These are phyloP conservation scores for Cranoglanis bouderius DNA, from an alignment of 2,113 vertebrate species.

Conservation along the genomic window DNA sequence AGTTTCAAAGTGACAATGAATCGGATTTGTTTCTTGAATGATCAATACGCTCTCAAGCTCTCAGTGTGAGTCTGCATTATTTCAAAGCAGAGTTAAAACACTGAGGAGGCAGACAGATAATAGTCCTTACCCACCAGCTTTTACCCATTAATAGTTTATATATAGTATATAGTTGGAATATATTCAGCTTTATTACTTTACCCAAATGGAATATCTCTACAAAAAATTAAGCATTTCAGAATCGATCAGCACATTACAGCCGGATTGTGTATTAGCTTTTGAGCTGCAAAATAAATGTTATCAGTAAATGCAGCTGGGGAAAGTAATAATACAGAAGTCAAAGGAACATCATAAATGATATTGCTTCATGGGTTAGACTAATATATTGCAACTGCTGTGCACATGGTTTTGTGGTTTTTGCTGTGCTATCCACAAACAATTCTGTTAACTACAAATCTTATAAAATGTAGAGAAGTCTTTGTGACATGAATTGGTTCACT, in stretches of 20 bases:
- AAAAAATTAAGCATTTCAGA: slow-evolving; percentile 27
- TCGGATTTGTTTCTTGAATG: slow-evolving; percentile 26
- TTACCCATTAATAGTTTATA: not conserved
- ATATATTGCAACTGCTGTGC: not conserved
- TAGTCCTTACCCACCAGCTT: slow-evolving; percentile 25
- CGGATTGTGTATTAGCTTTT: not conserved
- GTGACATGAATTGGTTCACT: slow-evolving; percentile 41
- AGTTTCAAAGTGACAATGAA: slow-evolving; percentile 10
- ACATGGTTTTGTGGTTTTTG: slow-evolving; percentile 29
- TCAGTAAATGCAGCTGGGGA: slow-evolving; percentile 4
- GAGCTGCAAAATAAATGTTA: slow-evolving; percentile 47
- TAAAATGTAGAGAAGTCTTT: slow-evolving; percentile 26
- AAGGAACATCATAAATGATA: slow-evolving; percentile 28
- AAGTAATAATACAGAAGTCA: slow-evolving; percentile 33
- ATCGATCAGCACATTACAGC: slow-evolving; percentile 11
- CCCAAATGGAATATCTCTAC: not conserved
- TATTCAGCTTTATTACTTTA: not conserved
- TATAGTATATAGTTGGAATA: too few relatives aligned
- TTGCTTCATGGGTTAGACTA: slow-evolving; percentile 22
- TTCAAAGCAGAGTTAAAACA: slow-evolving; percentile 49
- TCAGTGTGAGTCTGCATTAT: slow-evolving; percentile 42
- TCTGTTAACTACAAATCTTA: slow-evolving; percentile 8
- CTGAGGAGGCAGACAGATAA: slow-evolving; percentile 30
- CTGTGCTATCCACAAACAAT: slow-evolving; percentile 22
- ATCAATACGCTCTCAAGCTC: slow-evolving; percentile 50